Evolutionary conservation across 2,888 invertebrate genomes (phyloP).

Genomic region (Oscheius myriophilus): DNA sequence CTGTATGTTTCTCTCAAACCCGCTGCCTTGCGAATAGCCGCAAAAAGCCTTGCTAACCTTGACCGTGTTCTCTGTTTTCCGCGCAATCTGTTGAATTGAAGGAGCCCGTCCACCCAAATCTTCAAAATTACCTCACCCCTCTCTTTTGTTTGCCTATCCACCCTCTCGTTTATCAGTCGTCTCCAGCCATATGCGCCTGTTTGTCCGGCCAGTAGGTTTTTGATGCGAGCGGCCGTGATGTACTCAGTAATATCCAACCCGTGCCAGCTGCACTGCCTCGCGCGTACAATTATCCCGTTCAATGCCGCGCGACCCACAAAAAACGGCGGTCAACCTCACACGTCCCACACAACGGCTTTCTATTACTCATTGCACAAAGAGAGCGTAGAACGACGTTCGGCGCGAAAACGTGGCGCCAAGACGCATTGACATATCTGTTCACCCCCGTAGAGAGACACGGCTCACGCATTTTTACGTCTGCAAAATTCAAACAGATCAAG

Average conservation of each 20-base stretch:
- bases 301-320: conserved; percentile 30
- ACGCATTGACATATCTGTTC: not conserved
- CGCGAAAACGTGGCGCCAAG: conserved; percentile 3
- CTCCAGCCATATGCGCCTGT: no score
- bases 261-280: conserved; percentile 27
- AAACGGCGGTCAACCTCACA: conserved; percentile 17
- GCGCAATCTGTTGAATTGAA: conserved; percentile 28
- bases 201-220: conserved; percentile 4
- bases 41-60: conserved; percentile 24
- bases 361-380: conserved; percentile 28
- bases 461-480: no score
- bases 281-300: conserved; percentile 29
- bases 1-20: no score
- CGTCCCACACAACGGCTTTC: conserved; percentile 6
- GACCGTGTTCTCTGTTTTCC: conserved; percentile 23
- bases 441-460: conserved; percentile 6
- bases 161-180: not conserved
- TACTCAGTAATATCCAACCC: not conserved
- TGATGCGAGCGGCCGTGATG: not conserved
- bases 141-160: not conserved
- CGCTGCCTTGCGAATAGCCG: no score
- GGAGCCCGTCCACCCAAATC: not conserved
- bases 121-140: not conserved
- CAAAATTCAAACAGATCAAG: no score
- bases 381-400: conserved; percentile 20